Conservation (phyloP, 2,797 vertebrate genomes). For the Aldrovandia affinis region DNA sequence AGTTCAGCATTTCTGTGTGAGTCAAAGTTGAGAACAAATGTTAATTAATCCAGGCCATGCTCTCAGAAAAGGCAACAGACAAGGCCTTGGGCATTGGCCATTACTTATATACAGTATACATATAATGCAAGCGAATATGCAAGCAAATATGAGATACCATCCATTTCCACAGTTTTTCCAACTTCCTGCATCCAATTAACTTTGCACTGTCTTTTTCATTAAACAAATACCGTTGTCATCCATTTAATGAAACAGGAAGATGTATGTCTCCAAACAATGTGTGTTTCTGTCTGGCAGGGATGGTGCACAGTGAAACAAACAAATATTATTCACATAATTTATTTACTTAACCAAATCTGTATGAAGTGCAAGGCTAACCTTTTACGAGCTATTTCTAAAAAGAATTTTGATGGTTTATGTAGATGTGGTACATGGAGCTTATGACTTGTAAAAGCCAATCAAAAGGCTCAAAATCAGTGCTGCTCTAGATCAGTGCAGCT, state of each 20-base stretch:
- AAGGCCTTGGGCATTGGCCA: too few relatives aligned
- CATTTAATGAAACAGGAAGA: conserved; percentile 39
- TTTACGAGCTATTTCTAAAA: background rate
- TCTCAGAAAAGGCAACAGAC: too few relatives aligned
- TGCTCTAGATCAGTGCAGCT: too few relatives aligned
- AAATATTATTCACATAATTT: conserved; percentile 24
- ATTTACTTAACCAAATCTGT: background rate
- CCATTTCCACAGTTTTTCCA: background rate
- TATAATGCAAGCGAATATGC: too few relatives aligned
- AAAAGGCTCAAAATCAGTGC: background rate
- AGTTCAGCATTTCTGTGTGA: too few relatives aligned
- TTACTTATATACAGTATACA: too few relatives aligned
- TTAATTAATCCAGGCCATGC: too few relatives aligned
- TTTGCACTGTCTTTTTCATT: conserved; percentile 22
- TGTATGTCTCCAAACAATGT: conserved; percentile 15
- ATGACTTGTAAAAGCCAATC: background rate
- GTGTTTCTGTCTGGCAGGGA: conserved; percentile 30
- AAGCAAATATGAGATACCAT: background rate
- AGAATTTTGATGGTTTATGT: background rate
- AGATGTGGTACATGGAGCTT: background rate
- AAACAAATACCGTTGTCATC: conserved; percentile 33
- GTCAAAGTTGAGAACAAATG: too few relatives aligned
- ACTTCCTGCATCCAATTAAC: conserved; percentile 22
- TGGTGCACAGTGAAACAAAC: background rate
- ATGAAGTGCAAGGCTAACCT: background rate